Percentiles rank a stretch among this genome's conserved stretches.
These are phyloP conservation scores for Psittacula derbiana DNA, from an alignment of 2,797 vertebrate species.

Conservation along the genomic window DNA sequence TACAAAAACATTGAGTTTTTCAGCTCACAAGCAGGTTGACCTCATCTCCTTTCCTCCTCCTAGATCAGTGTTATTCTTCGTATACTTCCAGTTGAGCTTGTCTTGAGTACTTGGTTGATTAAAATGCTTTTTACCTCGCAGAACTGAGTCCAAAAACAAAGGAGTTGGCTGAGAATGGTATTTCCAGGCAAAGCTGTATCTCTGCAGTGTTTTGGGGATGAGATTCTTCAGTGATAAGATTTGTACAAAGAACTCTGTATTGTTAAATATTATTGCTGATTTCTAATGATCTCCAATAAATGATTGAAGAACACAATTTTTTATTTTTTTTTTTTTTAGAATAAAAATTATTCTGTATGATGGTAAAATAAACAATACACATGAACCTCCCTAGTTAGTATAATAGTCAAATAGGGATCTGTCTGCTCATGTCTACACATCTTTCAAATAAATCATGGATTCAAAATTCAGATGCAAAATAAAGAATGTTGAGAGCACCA, in stretches of 20 bases:
- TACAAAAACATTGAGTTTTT: neutral
- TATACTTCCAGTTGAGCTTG: neutral
- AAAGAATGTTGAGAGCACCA: neutral
- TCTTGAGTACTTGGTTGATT: neutral
- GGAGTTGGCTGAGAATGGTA: neutral
- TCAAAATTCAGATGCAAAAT: neutral
- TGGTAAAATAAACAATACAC: neutral
- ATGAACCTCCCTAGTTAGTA: neutral
- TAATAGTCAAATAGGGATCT: neutral
- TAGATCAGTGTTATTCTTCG: neutral
- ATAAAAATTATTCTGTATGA: neutral
- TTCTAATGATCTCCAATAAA: neutral
- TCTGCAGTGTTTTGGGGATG: neutral
- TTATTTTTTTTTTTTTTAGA: neutral
- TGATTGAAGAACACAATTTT: neutral
- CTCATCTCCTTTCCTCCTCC: neutral
- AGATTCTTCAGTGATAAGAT: neutral
- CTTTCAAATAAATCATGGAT: neutral
- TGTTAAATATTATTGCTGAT: neutral
- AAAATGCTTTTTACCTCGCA: neutral
- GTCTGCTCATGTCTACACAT: neutral
- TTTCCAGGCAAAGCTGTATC: neutral
- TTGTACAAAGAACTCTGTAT: neutral
- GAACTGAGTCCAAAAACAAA: neutral
- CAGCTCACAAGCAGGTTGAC: neutral